phyloP scores from a whole-genome alignment of 1,140 invertebrate species.

The Drosophila mojavensis region DNA sequence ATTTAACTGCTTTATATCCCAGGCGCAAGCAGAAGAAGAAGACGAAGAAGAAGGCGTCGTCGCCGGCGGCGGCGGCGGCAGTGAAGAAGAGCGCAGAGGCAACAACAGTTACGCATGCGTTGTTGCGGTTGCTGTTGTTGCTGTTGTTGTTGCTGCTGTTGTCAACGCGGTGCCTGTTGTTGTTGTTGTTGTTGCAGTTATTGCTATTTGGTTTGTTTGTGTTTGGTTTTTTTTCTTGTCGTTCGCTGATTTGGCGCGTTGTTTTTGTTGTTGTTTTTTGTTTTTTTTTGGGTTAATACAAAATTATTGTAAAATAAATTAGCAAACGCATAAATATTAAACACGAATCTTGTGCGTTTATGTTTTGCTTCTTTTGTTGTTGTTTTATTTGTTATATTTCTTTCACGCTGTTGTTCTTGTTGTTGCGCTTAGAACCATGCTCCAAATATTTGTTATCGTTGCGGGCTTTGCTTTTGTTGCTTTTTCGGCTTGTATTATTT shows the following conservation, averaged over 20 bases:
- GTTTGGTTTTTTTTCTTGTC: slow-evolving; percentile 25
- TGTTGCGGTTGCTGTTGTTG: slow-evolving; percentile 31
- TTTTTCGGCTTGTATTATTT: slow-evolving; percentile 10
- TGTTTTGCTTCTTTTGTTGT: background rate
- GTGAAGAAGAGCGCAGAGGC: slow-evolving; percentile 23
- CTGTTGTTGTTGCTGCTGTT: slow-evolving; percentile 9
- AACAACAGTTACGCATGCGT: slow-evolving; percentile 32
- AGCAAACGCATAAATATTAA: slow-evolving; percentile 72
- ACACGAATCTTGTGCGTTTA: slow-evolving; percentile 24
- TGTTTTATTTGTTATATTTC: slow-evolving; percentile 1
- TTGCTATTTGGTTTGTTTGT: slow-evolving; percentile 24
- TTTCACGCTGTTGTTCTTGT: slow-evolving; percentile 27
- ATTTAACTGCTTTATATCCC: slow-evolving; percentile 70
- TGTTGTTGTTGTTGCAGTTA: slow-evolving; percentile 13
- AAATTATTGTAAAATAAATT: slow-evolving; percentile 77
- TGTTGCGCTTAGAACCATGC: slow-evolving; percentile 38
- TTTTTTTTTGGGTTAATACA: slow-evolving; percentile 69
- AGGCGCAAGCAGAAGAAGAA: slow-evolving; percentile 16
- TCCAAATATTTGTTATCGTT: slow-evolving; percentile 33
- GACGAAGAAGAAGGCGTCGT: background rate
- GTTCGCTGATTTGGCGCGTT: slow-evolving; percentile 38
- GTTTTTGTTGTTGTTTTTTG: slow-evolving; percentile 45
- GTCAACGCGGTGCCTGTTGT: background rate
- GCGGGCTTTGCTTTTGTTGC: slow-evolving; percentile 9
- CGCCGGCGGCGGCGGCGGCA: background rate